Evolutionary conservation across 2,113 vertebrate species (phyloP).

Genomic region (Saguinus imperator): DNA sequence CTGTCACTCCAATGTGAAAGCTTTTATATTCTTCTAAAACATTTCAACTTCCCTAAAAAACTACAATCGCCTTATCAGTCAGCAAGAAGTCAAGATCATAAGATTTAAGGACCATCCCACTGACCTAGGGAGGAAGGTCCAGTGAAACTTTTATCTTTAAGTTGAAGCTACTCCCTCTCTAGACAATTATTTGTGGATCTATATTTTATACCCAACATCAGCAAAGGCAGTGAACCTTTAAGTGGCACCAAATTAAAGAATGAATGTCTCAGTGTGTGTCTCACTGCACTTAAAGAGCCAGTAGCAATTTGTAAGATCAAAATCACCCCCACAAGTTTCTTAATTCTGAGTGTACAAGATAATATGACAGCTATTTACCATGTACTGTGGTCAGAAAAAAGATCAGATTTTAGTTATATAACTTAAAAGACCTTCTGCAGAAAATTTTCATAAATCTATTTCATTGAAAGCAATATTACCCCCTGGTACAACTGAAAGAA

Average conservation of each 20-base stretch:
- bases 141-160: constrained; percentile 79
- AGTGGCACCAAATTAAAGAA: constrained; percentile 83
- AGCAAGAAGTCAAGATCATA: neutral
- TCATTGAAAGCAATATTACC: constrained; percentile 74
- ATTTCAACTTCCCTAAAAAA: constrained; percentile 52
- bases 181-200: constrained; percentile 79
- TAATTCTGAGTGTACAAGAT: constrained; percentile 79
- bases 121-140: constrained; percentile 63
- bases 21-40: constrained; percentile 51
- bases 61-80: constrained; percentile 68
- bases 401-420: neutral
- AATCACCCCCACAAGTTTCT: constrained; percentile 66
- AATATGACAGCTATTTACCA: constrained; percentile 79
- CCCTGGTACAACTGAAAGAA: neutral
- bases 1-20: constrained; percentile 17
- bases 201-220: constrained; percentile 82
- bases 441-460: constrained; percentile 78
- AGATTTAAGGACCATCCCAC: constrained; percentile 76
- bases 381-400: neutral
- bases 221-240: constrained; percentile 77
- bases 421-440: constrained; percentile 40
- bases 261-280: constrained; percentile 68
- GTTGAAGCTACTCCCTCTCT: constrained; percentile 71
- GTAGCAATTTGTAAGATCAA: constrained; percentile 71
- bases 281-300: constrained; percentile 77